These are phyloP conservation scores for Acyrthosiphon pisum DNA, from an alignment of 1,140 invertebrate species.

Conservation along the genomic window DNA sequence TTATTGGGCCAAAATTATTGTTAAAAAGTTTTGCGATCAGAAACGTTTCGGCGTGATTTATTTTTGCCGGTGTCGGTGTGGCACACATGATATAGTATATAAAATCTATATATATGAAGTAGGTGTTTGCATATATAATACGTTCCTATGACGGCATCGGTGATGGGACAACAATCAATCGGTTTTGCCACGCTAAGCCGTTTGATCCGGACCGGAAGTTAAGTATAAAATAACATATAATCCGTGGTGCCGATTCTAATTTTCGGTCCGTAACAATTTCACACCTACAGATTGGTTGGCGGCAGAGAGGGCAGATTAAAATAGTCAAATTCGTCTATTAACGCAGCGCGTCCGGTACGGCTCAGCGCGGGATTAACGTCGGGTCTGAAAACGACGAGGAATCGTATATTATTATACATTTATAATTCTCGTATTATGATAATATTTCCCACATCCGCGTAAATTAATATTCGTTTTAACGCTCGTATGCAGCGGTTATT, in stretches of 20 bases:
- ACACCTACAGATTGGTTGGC: conserved; percentile 22
- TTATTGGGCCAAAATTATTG: background rate
- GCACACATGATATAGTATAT: background rate
- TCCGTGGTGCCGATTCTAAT: conserved; percentile 27
- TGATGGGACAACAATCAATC: background rate
- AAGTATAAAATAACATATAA: conserved; percentile 30
- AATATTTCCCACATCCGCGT: background rate
- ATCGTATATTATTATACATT: conserved; percentile 26
- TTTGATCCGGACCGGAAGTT: conserved; percentile 30
- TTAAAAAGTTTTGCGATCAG: background rate
- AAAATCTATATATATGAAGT: background rate
- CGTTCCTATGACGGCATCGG: too few relatives aligned
- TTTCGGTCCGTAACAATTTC: conserved; percentile 29
- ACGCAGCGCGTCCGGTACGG: background rate
- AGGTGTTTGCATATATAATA: background rate
- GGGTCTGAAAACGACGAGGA: background rate
- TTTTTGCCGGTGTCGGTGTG: background rate
- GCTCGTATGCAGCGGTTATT: conserved; percentile 3
- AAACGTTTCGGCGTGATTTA: background rate
- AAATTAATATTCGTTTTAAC: conserved; percentile 10
- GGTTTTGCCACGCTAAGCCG: conserved; percentile 25
- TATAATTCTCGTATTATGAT: conserved; percentile 12
- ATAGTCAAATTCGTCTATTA: conserved; percentile 51
- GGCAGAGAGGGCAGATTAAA: conserved; percentile 25
- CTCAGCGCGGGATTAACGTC: conserved; percentile 14